Evolutionary conservation across 2,888 invertebrate genomes (phyloP).

Genomic region (Cordilura impudica): DNA sequence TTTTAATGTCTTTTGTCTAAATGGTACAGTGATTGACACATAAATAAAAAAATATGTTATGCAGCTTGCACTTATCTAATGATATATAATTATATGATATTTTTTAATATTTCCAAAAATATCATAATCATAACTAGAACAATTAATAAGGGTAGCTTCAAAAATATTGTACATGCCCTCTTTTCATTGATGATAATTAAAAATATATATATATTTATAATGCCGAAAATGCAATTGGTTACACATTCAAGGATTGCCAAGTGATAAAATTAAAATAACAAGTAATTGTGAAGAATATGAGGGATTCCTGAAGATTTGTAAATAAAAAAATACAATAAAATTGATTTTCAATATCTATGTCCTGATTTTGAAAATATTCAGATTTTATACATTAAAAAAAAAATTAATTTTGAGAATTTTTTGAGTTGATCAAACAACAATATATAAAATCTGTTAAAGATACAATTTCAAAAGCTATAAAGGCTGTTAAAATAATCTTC

Average conservation of each 20-base stretch:
- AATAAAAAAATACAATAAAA: too few relatives aligned
- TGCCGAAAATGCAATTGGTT: constrained; percentile 12
- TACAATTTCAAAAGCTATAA: too few relatives aligned
- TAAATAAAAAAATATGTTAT: constrained; percentile 45
- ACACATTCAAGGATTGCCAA: constrained; percentile 27
- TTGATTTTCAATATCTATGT: too few relatives aligned
- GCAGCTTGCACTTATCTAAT: constrained; percentile 60
- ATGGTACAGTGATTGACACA: constrained; percentile 57
- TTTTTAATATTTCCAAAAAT: constrained; percentile 17
- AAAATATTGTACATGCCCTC: constrained; percentile 1
- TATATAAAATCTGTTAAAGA: too few relatives aligned
- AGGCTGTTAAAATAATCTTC: too few relatives aligned
- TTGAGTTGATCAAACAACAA: too few relatives aligned
- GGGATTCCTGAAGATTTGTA: too few relatives aligned
- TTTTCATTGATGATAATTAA: neutral
- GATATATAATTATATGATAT: constrained; percentile 52
- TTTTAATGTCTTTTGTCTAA: too few relatives aligned
- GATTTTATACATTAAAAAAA: too few relatives aligned
- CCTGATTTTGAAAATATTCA: too few relatives aligned
- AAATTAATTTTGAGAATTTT: too few relatives aligned
- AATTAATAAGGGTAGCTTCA: constrained; percentile 14
- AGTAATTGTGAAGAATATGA: too few relatives aligned
- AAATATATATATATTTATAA: constrained; percentile 11
- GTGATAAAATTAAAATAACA: neutral
- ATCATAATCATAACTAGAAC: constrained; percentile 28